Percentiles rank a stretch among this genome's conserved stretches.
Evolutionary conservation across 64 coral and sea anemone species (phyloP).

Genomic region (Astreopora myriophthalma): DNA sequence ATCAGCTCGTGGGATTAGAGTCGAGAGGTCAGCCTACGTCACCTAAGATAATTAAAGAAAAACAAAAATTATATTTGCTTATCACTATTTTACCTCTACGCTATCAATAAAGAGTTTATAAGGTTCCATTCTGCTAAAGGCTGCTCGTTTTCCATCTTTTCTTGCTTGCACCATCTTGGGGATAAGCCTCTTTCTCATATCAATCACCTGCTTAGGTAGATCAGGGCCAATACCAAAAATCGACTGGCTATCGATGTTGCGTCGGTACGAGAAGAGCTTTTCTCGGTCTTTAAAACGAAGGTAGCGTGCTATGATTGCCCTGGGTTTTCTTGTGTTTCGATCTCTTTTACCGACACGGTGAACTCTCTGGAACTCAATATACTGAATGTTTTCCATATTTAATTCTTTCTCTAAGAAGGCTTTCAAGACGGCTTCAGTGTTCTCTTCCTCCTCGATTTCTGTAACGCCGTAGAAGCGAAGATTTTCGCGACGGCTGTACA

Average conservation of each 20-base stretch:
- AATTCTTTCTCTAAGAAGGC: not conserved
- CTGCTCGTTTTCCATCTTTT: not conserved
- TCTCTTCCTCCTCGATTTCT: too few species aligned
- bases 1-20: too few species aligned
- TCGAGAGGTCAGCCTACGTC: too few species aligned
- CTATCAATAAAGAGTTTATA: not conserved
- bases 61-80: too few species aligned
- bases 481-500: not conserved
- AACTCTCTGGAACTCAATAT: not conserved
- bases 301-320: conserved; percentile 8
- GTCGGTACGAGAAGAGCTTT: not conserved
- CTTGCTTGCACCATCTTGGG: conserved; percentile 14
- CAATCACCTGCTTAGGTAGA: conserved; percentile 11
- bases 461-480: too few species aligned
- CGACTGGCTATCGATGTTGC: not conserved
- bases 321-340: conserved; percentile 22
- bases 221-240: not conserved
- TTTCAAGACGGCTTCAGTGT: not conserved
- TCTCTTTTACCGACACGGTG: not conserved
- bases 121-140: conserved; percentile 28
- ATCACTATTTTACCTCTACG: too few species aligned
- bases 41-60: too few species aligned
- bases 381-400: not conserved
- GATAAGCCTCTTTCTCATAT: conserved; percentile 46
- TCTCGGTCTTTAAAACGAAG: conserved; percentile 18